A percentile compares a stretch with the other conserved stretches of the same genome.
phyloP scores from a whole-genome alignment of 2,888 invertebrate species.

The Didymodactylos carnosus region DNA sequence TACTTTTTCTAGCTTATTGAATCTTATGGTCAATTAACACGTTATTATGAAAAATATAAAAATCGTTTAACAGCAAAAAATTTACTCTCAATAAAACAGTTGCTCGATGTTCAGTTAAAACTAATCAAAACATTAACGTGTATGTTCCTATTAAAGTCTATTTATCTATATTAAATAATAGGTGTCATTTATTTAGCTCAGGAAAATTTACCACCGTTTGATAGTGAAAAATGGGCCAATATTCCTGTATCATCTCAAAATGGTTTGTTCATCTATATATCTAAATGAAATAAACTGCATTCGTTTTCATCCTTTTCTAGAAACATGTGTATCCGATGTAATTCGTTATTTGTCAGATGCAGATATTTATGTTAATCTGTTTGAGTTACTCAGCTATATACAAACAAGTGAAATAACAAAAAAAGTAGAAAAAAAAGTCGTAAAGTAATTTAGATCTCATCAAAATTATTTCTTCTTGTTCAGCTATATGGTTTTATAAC shows the following conservation, averaged over 20 bases:
- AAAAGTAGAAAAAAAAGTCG: neutral
- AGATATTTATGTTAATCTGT: neutral
- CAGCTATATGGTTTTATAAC: neutral
- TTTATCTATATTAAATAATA: neutral
- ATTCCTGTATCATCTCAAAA: neutral
- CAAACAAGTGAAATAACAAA: neutral
- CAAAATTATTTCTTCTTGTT: too few species aligned
- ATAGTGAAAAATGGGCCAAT: neutral
- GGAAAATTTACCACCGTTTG: neutral
- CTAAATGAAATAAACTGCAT: neutral
- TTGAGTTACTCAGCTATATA: neutral
- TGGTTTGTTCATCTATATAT: neutral
- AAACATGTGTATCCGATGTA: neutral
- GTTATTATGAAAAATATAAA: conserved; percentile 41
- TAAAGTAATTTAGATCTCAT: neutral
- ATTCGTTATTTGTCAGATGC: neutral
- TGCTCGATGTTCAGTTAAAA: conserved; percentile 51
- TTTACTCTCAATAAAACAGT: conserved; percentile 57
- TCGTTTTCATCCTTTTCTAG: too few species aligned
- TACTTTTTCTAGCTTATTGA: neutral
- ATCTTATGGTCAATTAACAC: conserved; percentile 25
- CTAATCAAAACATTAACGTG: conserved; percentile 25
- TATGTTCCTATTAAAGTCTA: too few species aligned
- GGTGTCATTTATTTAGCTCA: neutral
- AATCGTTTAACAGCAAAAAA: conserved; percentile 56